A percentile compares a stretch with the other conserved stretches of the same genome.
phyloP scores from a whole-genome alignment of 2,888 invertebrate species.

The Tridacna gigas region DNA sequence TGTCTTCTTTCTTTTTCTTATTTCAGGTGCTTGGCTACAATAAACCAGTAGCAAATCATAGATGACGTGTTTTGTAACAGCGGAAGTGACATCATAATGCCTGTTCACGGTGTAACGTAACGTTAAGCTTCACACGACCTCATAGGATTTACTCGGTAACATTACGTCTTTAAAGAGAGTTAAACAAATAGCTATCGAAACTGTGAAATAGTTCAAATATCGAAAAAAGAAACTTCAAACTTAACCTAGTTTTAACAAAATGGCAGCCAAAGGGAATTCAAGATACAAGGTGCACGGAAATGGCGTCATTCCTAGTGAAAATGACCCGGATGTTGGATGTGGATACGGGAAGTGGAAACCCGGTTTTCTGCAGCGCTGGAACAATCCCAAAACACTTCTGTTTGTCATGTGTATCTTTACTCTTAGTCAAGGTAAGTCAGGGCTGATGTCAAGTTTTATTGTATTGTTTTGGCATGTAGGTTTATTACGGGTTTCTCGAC shows the following conservation, averaged over 20 bases:
- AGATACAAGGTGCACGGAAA: slow-evolving; percentile 6
- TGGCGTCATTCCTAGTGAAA: not conserved
- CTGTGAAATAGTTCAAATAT: not conserved
- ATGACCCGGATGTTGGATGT: slow-evolving; percentile 66
- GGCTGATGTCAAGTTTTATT: no score
- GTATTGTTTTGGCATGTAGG: no score
- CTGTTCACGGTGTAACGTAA: not conserved
- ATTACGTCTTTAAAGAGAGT: not conserved
- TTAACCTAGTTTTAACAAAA: not conserved
- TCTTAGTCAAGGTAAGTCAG: slow-evolving; percentile 73
- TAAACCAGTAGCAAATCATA: no score
- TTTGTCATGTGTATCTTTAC: slow-evolving; percentile 74
- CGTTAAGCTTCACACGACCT: no score
- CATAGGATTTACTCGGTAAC: not conserved
- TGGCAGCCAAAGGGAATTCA: not conserved
- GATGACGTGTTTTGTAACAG: not conserved
- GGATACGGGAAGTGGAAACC: slow-evolving; percentile 75
- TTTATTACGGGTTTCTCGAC: no score
- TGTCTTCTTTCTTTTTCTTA: not conserved
- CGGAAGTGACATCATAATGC: not conserved
- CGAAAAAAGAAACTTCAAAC: not conserved
- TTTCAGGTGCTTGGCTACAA: not conserved
- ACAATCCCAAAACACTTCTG: slow-evolving; percentile 76
- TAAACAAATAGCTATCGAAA: not conserved
- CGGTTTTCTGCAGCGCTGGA: slow-evolving; percentile 72